phyloP scores from a whole-genome alignment of 2,113 vertebrate species.

The Megaptera novaeangliae region DNA sequence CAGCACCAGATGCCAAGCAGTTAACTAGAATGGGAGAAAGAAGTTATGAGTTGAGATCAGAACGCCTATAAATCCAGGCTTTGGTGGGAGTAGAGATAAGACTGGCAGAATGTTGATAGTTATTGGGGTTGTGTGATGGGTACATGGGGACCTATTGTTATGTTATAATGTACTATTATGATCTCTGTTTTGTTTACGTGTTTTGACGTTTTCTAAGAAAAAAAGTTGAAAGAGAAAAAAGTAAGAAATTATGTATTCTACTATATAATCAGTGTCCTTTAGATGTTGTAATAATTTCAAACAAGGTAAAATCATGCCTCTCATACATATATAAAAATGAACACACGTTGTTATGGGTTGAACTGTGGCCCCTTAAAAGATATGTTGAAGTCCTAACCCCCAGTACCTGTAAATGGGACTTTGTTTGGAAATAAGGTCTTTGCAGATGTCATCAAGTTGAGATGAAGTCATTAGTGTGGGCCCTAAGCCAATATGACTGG shows the following conservation, averaged over 20 bases:
- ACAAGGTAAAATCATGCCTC: not conserved
- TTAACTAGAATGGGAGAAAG: not conserved
- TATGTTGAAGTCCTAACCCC: not conserved
- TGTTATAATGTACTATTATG: not conserved
- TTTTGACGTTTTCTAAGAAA: not conserved
- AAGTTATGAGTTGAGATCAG: not conserved
- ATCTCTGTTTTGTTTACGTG: not conserved
- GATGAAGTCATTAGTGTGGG: not conserved
- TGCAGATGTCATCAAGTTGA: not conserved
- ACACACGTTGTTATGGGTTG: not conserved
- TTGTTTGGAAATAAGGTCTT: not conserved
- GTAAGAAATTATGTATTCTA: not conserved
- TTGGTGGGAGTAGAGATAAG: not conserved
- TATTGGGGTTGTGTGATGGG: not conserved
- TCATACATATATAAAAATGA: not conserved
- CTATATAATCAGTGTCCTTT: not conserved
- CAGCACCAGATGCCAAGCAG: not conserved
- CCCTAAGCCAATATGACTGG: not conserved
- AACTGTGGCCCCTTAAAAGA: not conserved
- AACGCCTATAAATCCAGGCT: not conserved
- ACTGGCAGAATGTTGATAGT: not conserved
- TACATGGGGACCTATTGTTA: not conserved
- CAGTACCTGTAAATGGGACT: not conserved
- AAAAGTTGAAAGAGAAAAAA: not conserved
- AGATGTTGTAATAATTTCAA: not conserved